phyloP scores from a whole-genome alignment of 2,113 vertebrate species.

The Chaenogobius annularis region DNA sequence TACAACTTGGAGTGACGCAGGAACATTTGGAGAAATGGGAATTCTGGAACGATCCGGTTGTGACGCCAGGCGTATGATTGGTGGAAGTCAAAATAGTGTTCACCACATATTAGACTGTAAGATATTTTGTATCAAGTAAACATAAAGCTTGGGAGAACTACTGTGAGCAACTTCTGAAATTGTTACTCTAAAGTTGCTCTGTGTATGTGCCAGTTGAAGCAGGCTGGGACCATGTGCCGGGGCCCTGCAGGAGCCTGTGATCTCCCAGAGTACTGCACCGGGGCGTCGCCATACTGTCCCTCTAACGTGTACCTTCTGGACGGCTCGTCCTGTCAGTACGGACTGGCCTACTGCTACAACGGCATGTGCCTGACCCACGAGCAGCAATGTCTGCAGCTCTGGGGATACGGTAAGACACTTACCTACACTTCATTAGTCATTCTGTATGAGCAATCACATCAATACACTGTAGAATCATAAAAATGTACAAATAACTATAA shows the following conservation, averaged over 20 bases:
- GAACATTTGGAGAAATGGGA: no score
- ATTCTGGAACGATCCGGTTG: no score
- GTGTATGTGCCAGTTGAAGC: constrained; percentile 78
- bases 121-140: no score
- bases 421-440: not conserved
- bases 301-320: constrained; percentile 88
- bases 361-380: constrained; percentile 92
- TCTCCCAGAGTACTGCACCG: constrained; percentile 93
- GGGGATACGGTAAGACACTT: constrained; percentile 84
- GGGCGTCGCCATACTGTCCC: constrained; percentile 86
- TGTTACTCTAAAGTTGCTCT: no score
- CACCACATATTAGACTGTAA: no score
- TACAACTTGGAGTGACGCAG: no score
- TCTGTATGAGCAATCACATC: not conserved
- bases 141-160: no score
- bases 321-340: constrained; percentile 82
- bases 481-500: not conserved
- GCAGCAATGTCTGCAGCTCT: constrained; percentile 90
- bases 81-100: no score
- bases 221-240: constrained; percentile 85
- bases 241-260: constrained; percentile 84
- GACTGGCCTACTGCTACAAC: constrained; percentile 85
- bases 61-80: no score
- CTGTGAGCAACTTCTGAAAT: no score
- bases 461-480: not conserved